These are phyloP conservation scores for Botia almorhae DNA, from an alignment of 2,797 vertebrate genomes.

Conservation along the genomic window DNA sequence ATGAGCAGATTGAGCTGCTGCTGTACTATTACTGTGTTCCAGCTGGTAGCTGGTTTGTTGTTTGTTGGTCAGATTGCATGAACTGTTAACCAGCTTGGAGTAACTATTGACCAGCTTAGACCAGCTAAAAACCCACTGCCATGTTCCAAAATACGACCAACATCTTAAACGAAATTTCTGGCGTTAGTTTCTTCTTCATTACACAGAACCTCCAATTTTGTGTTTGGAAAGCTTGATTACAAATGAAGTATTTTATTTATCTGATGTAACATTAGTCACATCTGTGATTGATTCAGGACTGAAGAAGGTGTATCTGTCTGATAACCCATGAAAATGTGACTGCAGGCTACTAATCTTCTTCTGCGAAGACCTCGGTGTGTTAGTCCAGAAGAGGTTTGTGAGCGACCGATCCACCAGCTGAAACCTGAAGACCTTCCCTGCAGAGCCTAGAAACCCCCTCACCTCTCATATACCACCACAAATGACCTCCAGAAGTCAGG, in stretches of 20 bases:
- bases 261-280: not conserved
- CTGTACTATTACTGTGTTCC: too few species aligned
- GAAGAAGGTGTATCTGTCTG: conserved; percentile 74
- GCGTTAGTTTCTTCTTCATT: too few species aligned
- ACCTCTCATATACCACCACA: conserved; percentile 25
- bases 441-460: conserved; percentile 51
- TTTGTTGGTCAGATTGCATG: too few species aligned
- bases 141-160: too few species aligned
- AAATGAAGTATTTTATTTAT: not conserved
- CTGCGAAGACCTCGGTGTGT: conserved; percentile 65
- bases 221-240: not conserved
- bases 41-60: too few species aligned
- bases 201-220: not conserved
- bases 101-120: too few species aligned
- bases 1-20: too few species aligned
- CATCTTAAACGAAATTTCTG: too few species aligned
- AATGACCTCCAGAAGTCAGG: conserved; percentile 23
- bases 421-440: conserved; percentile 63
- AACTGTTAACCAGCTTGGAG: too few species aligned
- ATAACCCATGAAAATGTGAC: conserved; percentile 81
- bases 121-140: too few species aligned
- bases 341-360: conserved; percentile 69
- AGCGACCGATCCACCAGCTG: conserved; percentile 68
- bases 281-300: conserved; percentile 65
- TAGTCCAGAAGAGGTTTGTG: conserved; percentile 68